phyloP scores from a whole-genome alignment of 2,888 invertebrate genomes.

The Drosophila nr. fundita region DNA sequence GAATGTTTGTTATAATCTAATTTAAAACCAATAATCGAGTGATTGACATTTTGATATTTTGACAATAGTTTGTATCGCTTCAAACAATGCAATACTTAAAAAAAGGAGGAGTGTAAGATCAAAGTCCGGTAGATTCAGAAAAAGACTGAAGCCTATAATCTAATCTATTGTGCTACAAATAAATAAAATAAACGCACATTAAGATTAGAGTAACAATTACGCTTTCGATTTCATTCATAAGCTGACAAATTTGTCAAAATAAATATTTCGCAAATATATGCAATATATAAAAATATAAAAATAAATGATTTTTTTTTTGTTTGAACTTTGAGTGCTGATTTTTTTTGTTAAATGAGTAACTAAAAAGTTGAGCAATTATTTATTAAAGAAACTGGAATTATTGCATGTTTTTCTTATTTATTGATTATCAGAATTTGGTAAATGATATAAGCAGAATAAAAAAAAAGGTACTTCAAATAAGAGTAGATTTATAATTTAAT shows the following conservation, averaged over 20 bases:
- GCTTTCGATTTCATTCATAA: slow-evolving; percentile 18
- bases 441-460: neutral
- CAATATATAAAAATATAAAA: neutral
- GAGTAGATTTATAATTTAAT: neutral
- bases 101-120: neutral
- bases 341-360: slow-evolving; percentile 1
- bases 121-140: neutral
- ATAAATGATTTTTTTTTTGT: slow-evolving; percentile 9
- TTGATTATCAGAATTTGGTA: too few relatives aligned
- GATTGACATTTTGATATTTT: neutral
- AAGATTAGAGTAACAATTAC: slow-evolving; percentile 6
- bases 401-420: neutral
- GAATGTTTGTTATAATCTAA: neutral
- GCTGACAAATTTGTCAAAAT: neutral
- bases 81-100: neutral
- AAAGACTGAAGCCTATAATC: neutral
- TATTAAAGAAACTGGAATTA: neutral
- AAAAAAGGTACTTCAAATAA: neutral
- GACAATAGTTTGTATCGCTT: neutral
- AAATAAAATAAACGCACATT: slow-evolving; percentile 2
- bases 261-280: neutral
- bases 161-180: neutral
- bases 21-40: neutral
- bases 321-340: neutral
- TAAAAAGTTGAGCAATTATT: neutral